Base-by-base conservation (phyloP, 2,113 vertebrate genomes). In the Struthio camelus region DNA sequence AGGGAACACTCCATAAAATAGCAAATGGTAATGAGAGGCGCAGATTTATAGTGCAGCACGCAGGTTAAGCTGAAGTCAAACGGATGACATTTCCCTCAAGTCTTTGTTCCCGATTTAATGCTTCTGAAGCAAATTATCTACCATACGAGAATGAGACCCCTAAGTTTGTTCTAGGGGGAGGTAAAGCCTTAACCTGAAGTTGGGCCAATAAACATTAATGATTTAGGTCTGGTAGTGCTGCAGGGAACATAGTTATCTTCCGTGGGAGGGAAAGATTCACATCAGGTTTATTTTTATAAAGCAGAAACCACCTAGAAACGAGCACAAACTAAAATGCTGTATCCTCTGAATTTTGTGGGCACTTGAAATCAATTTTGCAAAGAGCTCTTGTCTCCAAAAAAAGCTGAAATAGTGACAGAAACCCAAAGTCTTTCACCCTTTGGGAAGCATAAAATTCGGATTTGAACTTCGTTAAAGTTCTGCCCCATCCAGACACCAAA, bases 241-340 rank as follows among this genome's bases (percentile, higher is more conserved):
- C 87, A 96, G 59, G 79, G 67, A 95, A 77, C 65, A 32, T 93
- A 1, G 2, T 83, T 97, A 91, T 17, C 71, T 96, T 82, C 85
- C 80, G 91, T 90, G 87, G 89, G 93, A 95, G 93, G 85, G 81
- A 89, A 90, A 94, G 75, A 87, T 75, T 91, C 94, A 70, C 11
- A 0, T 94, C 85, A 95, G 89, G 81, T 87, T 94, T 94, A 91
- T 96, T 95, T 94, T 94, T 96, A 94, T 62, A 91, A 91, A 94
- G 89, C 87, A 86, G 65, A 42, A 95, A 89, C 90, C 61, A 90
- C 76, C 87, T 93, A 91, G 87, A 93, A 91, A 95, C 59, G 71
- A 91, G 76, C 62, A 91, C 85, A 95, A 87, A 79, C 67, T 62
- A 50, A 85, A 95, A 70, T 5, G n/a, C 34, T 62, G 5, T 40